Base-by-base conservation (phyloP, 2,113 vertebrate species). In the Okapia johnstoni region DNA sequence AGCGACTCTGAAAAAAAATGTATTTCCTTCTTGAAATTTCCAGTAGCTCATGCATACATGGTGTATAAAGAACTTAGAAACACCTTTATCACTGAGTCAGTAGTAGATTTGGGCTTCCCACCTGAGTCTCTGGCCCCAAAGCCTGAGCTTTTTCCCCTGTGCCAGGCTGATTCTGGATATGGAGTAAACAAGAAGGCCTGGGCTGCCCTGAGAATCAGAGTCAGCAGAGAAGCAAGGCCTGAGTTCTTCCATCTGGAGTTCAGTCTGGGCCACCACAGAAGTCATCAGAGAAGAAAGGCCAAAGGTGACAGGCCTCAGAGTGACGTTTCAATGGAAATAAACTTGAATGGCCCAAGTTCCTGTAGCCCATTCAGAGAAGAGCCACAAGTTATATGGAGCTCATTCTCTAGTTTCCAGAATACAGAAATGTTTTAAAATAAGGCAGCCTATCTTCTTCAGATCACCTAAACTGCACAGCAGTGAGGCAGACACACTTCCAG, bases 11-110 rank as follows among this genome's bases (percentile, higher is more conserved):
- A 52, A 66, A 81, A 81, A 89, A 92, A 93, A 46, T 6, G 9
- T 85, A 17, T 95, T 95, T 96, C 70, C 50, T 79, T 3, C 60
- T 52, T 86, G 55, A 80, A 93, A 86, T 80, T 91, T 93, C 66
- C 7, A 87, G n/a, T 84, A 90, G 57, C 17, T 50, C 36, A 36
- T 70, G n/a, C 40, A 30, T 57, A 17, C 36, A 25, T 0, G 15
- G 7, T 90, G 5, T 86, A 43, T 7, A 7, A 7, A 84, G 36
- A 94, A 50, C 76, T 57, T 76, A 66, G 43, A 73, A 85, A 30
- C 58, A 30, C 43, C 28, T 95, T 81, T 40, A 57, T 23, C 55
- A 54, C 40, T 21, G 12, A 77, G 52, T 50, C 52, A 30, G 8
- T 36, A 50, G 9, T 52, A 55, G 84, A 19, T 57, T 66, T 58